Percentiles rank a stretch among this genome's conserved stretches.
phyloP scores from a whole-genome alignment of 2,113 vertebrate genomes.

The Platichthys stellatus region DNA sequence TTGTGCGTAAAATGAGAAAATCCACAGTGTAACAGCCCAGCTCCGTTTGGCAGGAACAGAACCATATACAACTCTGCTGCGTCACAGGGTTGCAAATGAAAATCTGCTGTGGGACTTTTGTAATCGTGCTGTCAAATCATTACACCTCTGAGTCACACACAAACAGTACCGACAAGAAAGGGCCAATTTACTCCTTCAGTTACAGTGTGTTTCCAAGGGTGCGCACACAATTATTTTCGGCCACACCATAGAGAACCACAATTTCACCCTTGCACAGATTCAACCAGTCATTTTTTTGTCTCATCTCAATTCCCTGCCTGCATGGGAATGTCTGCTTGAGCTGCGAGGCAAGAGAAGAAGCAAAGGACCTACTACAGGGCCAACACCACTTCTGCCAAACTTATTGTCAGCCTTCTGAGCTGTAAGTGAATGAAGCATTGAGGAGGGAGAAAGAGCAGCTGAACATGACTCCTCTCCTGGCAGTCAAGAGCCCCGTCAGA shows the following conservation, averaged over 20 bases:
- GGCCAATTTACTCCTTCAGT: constrained; percentile 31
- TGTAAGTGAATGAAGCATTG: constrained; percentile 51
- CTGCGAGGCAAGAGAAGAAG: neutral
- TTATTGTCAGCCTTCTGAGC: constrained; percentile 45
- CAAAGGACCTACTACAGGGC: constrained; percentile 21
- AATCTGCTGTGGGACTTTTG: constrained; percentile 52
- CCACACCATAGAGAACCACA: constrained; percentile 6
- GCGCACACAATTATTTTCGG: constrained; percentile 3
- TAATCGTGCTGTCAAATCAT: constrained; percentile 35
- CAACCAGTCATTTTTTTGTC: constrained; percentile 1
- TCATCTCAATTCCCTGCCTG: constrained; percentile 6
- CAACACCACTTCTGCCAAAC: constrained; percentile 51
- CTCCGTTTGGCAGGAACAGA: constrained; percentile 28
- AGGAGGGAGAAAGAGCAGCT: constrained; percentile 42
- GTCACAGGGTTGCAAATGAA: constrained; percentile 20
- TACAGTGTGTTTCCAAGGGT: constrained; percentile 7
- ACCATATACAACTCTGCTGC: constrained; percentile 12
- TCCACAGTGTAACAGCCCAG: constrained; percentile 9
- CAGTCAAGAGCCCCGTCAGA: constrained; percentile 56
- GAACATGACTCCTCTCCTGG: constrained; percentile 69
- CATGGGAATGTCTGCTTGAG: constrained; percentile 21
- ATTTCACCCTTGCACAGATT: constrained; percentile 17
- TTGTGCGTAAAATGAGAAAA: constrained; percentile 48
- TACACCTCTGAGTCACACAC: constrained; percentile 16
- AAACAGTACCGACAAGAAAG: constrained; percentile 33